Conservation (phyloP, 2,888 invertebrate genomes). For the Spilarctia lutea region DNA sequence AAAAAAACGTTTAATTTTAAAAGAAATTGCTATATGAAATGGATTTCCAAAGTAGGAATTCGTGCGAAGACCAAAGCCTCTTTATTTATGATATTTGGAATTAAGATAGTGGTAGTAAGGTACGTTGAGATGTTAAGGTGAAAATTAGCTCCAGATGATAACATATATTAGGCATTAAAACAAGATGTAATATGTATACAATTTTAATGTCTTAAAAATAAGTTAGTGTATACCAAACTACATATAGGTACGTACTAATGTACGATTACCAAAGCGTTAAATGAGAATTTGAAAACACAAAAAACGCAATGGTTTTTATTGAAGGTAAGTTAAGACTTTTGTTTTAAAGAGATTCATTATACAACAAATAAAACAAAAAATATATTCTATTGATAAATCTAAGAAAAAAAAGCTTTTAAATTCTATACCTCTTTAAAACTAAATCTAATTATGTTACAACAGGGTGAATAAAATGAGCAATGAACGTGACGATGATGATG, state of each 20-base stretch:
- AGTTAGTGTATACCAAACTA: slow-evolving; percentile 68
- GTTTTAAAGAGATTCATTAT: slow-evolving; percentile 66
- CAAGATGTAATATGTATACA: slow-evolving; percentile 68
- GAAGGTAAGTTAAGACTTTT: slow-evolving; percentile 49
- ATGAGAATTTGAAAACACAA: slow-evolving; percentile 40
- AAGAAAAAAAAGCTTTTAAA: slow-evolving; percentile 52
- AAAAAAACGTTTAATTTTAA: slow-evolving; percentile 18
- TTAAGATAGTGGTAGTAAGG: slow-evolving; percentile 57
- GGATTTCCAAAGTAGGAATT: slow-evolving; percentile 59
- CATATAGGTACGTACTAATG: slow-evolving; percentile 58
- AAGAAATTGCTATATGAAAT: slow-evolving; percentile 45
- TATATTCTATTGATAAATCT: slow-evolving; percentile 31
- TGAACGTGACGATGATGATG: slow-evolving; percentile 60
- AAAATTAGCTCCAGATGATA: slow-evolving; percentile 52
- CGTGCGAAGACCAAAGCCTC: slow-evolving; percentile 85
- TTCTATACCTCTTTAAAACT: slow-evolving; percentile 70
- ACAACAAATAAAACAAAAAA: slow-evolving; percentile 9
- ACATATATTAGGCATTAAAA: slow-evolving; percentile 67
- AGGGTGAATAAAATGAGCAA: slow-evolving; percentile 67
- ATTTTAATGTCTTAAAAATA: slow-evolving; percentile 65
- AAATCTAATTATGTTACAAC: slow-evolving; percentile 63
- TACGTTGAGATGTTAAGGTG: slow-evolving; percentile 47
- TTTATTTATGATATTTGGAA: slow-evolving; percentile 82
- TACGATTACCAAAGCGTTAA: slow-evolving; percentile 58
- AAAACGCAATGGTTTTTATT: slow-evolving; percentile 56